phyloP scores from a whole-genome alignment of 2,888 invertebrate species.

The Cephus spinipes region DNA sequence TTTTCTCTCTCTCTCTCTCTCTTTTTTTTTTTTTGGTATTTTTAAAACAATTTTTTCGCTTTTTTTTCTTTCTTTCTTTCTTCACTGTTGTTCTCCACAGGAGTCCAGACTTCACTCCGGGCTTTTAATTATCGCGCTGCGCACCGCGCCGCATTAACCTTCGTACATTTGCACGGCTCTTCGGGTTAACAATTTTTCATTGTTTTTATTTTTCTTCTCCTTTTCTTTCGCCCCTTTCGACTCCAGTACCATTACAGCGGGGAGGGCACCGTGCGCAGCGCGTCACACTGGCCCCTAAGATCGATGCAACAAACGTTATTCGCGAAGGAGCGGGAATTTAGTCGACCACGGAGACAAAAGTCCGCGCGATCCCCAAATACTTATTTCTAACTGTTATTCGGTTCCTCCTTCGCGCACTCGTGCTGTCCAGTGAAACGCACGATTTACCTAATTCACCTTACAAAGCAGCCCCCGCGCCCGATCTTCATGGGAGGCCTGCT shows the following conservation, averaged over 20 bases:
- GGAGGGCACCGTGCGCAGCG: neutral
- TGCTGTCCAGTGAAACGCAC: neutral
- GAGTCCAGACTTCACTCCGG: neutral
- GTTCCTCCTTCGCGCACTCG: neutral
- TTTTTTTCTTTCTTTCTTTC: neutral
- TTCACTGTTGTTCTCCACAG: neutral
- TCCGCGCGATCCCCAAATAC: neutral
- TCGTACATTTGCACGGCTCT: neutral
- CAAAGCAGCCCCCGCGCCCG: neutral
- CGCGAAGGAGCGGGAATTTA: neutral
- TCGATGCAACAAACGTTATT: neutral
- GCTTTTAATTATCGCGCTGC: neutral
- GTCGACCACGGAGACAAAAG: neutral
- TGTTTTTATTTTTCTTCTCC: no score
- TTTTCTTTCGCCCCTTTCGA: neutral
- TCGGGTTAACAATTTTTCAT: neutral
- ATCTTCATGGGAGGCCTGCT: neutral
- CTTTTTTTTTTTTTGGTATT: neutral
- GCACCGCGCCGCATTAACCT: neutral
- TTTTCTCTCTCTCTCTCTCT: neutral
- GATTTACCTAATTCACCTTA: neutral
- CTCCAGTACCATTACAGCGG: neutral
- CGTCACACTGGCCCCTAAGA: neutral
- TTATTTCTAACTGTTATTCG: neutral
- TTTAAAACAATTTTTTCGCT: neutral